phyloP scores from a whole-genome alignment of 2,113 vertebrate genomes.

The Beaufortia kweichowensis region DNA sequence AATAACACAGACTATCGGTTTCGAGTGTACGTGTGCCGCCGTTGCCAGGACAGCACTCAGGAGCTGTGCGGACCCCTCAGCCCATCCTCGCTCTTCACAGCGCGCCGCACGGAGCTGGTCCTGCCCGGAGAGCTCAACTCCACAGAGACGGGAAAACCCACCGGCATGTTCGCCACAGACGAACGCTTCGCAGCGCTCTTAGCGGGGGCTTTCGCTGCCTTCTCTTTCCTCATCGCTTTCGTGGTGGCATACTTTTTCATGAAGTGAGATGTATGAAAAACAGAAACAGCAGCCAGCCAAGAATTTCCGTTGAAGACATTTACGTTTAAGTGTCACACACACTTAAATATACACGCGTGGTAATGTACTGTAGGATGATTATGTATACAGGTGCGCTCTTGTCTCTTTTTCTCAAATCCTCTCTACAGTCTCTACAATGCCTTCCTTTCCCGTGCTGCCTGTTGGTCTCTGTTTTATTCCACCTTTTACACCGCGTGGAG shows the following conservation, averaged over 20 bases:
- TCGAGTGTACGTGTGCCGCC: conserved; percentile 89
- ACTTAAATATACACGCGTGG: conserved; percentile 81
- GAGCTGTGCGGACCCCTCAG: conserved; percentile 93
- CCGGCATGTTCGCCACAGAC: conserved; percentile 85
- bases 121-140: conserved; percentile 73
- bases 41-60: conserved; percentile 86
- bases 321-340: conserved; percentile 44
- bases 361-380: conserved; percentile 83
- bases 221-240: conserved; percentile 95
- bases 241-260: conserved; percentile 98
- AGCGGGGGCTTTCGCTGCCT: conserved; percentile 86
- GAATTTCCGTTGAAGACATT: conserved; percentile 23
- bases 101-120: conserved; percentile 78
- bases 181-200: conserved; percentile 94
- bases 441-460: conserved; percentile 45
- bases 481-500: conserved; percentile 44
- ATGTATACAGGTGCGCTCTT: conserved; percentile 79
- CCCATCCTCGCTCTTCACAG: conserved; percentile 84
- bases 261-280: conserved; percentile 82
- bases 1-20: conserved; percentile 94
- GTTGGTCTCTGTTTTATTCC: conserved; percentile 20
- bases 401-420: conserved; percentile 41
- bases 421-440: conserved; percentile 54
- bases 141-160: conserved; percentile 70
- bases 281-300: conserved; percentile 15